Percentiles rank a stretch among this genome's conserved stretches.
These are phyloP conservation scores for Aporophyla nigra DNA, from an alignment of 2,888 invertebrate genomes.

Conservation along the genomic window DNA sequence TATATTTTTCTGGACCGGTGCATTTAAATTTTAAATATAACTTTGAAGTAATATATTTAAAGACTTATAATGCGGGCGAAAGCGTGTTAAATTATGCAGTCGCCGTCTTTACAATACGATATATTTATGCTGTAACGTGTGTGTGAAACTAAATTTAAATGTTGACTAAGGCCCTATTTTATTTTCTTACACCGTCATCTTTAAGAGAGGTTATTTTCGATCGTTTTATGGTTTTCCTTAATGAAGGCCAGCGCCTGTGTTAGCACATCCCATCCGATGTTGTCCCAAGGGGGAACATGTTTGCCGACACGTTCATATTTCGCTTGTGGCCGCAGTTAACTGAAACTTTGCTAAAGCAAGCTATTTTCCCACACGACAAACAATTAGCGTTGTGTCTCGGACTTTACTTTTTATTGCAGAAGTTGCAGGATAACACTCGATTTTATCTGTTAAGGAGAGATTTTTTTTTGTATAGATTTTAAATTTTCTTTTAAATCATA, in stretches of 20 bases:
- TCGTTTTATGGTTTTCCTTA: conserved; percentile 84
- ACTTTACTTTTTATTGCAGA: conserved; percentile 57
- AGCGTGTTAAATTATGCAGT: no score
- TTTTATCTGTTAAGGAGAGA: background rate
- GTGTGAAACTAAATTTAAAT: background rate
- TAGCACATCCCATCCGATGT: conserved; percentile 77
- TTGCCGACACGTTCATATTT: conserved; percentile 82
- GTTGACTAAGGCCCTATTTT: background rate
- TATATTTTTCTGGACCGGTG: no score
- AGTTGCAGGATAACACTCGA: background rate
- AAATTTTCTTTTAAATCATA: background rate
- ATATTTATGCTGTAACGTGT: background rate
- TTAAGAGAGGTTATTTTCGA: conserved; percentile 77
- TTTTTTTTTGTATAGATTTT: conserved; percentile 1
- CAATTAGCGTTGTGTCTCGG: conserved; percentile 69
- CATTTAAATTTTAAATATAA: no score
- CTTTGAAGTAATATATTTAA: no score
- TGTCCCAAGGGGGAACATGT: conserved; percentile 81
- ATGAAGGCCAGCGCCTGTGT: conserved; percentile 79
- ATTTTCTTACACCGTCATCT: conserved; percentile 67
- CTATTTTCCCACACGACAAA: conserved; percentile 74
- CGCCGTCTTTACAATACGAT: no score
- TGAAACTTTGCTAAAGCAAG: conserved; percentile 77
- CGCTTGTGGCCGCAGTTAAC: conserved; percentile 75
- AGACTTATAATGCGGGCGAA: no score